phyloP scores from a whole-genome alignment of 2,888 invertebrate species.

The Diarsia mendica region DNA sequence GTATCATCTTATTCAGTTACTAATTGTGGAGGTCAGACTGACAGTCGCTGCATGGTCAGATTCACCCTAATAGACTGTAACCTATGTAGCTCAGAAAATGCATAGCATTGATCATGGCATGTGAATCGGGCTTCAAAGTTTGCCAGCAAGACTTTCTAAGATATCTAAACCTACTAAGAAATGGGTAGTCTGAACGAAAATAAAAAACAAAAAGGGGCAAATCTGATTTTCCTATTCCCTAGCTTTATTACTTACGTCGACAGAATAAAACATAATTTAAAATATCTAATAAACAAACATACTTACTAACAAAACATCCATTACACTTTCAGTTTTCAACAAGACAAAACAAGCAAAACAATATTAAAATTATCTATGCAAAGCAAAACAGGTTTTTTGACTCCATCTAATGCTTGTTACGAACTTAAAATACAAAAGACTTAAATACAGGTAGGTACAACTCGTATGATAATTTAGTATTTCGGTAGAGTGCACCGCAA shows the following conservation, averaged over 20 bases:
- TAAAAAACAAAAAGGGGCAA: not conserved
- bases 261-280: not conserved
- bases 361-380: slow-evolving; percentile 33
- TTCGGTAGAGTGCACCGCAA: slow-evolving; percentile 7
- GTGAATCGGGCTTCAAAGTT: not conserved
- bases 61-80: not conserved
- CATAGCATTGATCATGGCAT: not conserved
- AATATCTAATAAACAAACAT: not conserved
- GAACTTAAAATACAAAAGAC: not conserved
- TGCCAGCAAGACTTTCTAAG: no score
- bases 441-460: slow-evolving; percentile 7
- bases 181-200: no score
- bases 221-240: not conserved
- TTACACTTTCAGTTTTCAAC: not conserved
- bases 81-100: not conserved
- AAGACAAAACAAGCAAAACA: slow-evolving; percentile 1
- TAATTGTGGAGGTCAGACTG: not conserved
- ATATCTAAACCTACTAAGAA: not conserved
- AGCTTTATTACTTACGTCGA: not conserved
- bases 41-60: not conserved
- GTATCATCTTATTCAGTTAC: not conserved
- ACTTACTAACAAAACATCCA: not conserved
- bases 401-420: slow-evolving; percentile 4
- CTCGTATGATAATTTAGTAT: not conserved
- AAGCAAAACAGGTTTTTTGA: slow-evolving; percentile 42